These are phyloP conservation scores for Australoheros facetus DNA, from an alignment of 2,797 vertebrate species.

Conservation along the genomic window DNA sequence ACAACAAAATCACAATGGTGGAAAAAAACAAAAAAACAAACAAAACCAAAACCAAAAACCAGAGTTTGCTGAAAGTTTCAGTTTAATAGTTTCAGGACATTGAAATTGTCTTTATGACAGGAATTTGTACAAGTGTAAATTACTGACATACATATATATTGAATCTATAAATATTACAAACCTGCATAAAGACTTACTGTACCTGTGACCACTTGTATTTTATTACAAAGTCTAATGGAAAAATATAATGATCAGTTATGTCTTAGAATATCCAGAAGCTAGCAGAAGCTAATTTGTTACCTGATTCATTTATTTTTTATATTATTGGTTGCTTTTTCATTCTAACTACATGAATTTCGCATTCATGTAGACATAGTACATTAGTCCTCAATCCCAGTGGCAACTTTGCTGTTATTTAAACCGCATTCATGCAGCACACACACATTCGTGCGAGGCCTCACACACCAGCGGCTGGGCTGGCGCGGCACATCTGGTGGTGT, in stretches of 20 bases:
- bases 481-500: background rate
- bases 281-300: background rate
- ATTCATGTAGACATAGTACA: background rate
- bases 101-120: background rate
- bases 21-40: too few relatives aligned
- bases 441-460: background rate
- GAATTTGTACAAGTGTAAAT: too few relatives aligned
- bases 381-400: background rate
- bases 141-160: background rate
- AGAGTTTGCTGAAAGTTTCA: background rate
- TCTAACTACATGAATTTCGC: background rate
- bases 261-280: background rate
- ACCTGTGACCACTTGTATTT: background rate
- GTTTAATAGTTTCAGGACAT: background rate
- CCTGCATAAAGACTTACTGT: background rate
- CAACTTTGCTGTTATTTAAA: background rate
- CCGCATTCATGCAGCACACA: too few relatives aligned
- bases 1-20: too few relatives aligned
- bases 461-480: background rate
- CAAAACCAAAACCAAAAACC: too few relatives aligned
- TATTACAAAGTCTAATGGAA: background rate
- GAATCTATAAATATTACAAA: background rate
- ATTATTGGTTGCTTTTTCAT: background rate
- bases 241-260: background rate
- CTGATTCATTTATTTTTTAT: background rate